Evolutionary conservation across 1,140 invertebrate species (phyloP), one percentile per base, ranked within the genome.

Genomic region (Carposina sasakii): DNA sequence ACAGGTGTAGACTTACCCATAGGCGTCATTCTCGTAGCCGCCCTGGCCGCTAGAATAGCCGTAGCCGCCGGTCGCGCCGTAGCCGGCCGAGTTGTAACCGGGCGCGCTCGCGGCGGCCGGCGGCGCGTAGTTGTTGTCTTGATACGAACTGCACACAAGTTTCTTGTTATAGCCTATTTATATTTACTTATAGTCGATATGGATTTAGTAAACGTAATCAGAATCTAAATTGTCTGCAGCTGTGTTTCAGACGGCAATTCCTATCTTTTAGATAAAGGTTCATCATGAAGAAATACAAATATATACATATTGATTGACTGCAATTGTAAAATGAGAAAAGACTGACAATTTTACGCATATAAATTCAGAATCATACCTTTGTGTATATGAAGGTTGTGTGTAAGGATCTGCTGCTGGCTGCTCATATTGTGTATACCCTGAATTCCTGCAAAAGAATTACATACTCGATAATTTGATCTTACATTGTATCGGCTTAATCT

Each of bases 201-300:
- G n/a, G n/a, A n/a, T n/a, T n/a, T 16, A 33, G 36, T 15, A 20
- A 19, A 39, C 24, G 17, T 12, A 45, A n/a, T 76, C 73, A 76
- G 73, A 53, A 54, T 57, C 46, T 50, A 52, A 39, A 37, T 34
- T 67, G 56, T 79, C 76, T 71, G 72, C 78, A 81, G 73, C 44
- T 78, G 52, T 70, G 71, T 82, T 57, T 82, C 63, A 78, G 78
- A 78, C 76, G 78, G 78, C 78, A 81, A 82, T 82, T 82, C 78
- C 78, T 82, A 82, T 81, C 71, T 66, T 53, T 50, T 52, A 63
- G 55, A 62, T 57, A 52, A 30, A 53, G 73, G 50, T 60, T 81
- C 77, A 81, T 81, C 75, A 81, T 62, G n/a, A n/a, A n/a, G n/a
- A n/a, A n/a, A n/a, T n/a, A n/a, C n/a, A n/a, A n/a, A n/a, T n/a